Conservation (phyloP, 2,888 invertebrate genomes). For the Dicranocentrus wangi region DNA sequence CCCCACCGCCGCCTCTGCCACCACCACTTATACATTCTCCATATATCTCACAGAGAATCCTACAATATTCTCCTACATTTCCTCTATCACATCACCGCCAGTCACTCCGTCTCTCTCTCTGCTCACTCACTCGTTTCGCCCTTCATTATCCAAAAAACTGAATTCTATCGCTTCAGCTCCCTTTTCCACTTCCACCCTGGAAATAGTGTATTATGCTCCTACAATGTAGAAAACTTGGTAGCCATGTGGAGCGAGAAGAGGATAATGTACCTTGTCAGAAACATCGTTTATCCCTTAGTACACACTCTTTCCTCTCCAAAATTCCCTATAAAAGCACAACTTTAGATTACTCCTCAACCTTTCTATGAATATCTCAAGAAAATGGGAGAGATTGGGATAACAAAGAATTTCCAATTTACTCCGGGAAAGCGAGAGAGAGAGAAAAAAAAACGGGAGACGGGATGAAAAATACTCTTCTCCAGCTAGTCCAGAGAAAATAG, state of each 20-base stretch:
- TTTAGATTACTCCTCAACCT: conserved; percentile 24
- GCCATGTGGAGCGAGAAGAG: too few species aligned
- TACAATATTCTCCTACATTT: conserved; percentile 29
- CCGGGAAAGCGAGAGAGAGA: conserved; percentile 27
- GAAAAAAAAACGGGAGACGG: not conserved
- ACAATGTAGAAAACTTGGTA: conserved; percentile 10
- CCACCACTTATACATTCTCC: not conserved
- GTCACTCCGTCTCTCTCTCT: conserved; percentile 21
- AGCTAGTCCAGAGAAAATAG: not conserved
- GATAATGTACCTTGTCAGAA: too few species aligned
- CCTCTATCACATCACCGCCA: conserved; percentile 26
- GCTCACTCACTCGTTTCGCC: conserved; percentile 50
- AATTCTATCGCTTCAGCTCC: not conserved
- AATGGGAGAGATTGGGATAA: conserved; percentile 44
- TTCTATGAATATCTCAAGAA: conserved; percentile 31
- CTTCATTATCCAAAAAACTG: conserved; percentile 38
- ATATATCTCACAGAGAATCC: conserved; percentile 32
- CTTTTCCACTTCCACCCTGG: not conserved
- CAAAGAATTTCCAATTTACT: conserved; percentile 50
- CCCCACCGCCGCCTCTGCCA: not conserved
- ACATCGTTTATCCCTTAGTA: not conserved
- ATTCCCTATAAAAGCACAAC: conserved; percentile 20
- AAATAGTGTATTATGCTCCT: too few species aligned
- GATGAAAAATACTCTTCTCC: not conserved
- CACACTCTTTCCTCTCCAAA: conserved; percentile 4